Evolutionary conservation across 2,797 vertebrate species (phyloP), one percentile per base, ranked within the genome.

Genomic region (Cygnus olor): DNA sequence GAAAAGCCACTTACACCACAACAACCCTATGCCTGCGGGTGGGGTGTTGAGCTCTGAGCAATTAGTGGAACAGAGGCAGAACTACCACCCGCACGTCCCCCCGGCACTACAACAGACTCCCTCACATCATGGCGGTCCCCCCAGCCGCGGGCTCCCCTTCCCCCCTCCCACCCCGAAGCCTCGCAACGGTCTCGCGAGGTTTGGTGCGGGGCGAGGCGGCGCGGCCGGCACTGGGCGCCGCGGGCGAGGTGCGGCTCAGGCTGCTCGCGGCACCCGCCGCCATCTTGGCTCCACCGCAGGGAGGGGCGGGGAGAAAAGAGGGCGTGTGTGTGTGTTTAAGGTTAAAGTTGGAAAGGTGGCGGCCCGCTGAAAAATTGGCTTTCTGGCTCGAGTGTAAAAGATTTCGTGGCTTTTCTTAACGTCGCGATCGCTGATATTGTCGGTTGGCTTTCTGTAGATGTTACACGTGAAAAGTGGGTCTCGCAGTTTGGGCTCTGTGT

Each of bases 361-460:
- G 58, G 45, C 13, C 53, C 6, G 2, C 25, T 1, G 2, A 14
- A 51, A 56, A 24, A 1, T 4, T 1, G 7, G 12, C 11, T 8
- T 24, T 18, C 21, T 4, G 45, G 12, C 10, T 6, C 11, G 4
- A 4, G 42, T 32, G 24, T 17, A 20, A 27, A 58, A 40, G 54
- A 5, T 6, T 3, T 9, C 0, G 28, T 6, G 61, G 1, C 24
- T 10, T 38, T 13, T 47, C 12, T 11, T 1, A 10, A 4, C 1
- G 3, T 3, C 32, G 14, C 1, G 24, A 1, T 20, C 1, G 1
- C 13, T 15, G 54, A 3, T 1, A 14, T 4, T 78, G 56, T 51
- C 30, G 2, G 16, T 38, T 40, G 14, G 0, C 3, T 1, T 9
- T 21, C 32, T 7, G 22, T 14, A 2, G 24, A 60, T 10, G 9